phyloP scores from a whole-genome alignment of 2,113 vertebrate genomes.

The Aptenodytes forsteri region DNA sequence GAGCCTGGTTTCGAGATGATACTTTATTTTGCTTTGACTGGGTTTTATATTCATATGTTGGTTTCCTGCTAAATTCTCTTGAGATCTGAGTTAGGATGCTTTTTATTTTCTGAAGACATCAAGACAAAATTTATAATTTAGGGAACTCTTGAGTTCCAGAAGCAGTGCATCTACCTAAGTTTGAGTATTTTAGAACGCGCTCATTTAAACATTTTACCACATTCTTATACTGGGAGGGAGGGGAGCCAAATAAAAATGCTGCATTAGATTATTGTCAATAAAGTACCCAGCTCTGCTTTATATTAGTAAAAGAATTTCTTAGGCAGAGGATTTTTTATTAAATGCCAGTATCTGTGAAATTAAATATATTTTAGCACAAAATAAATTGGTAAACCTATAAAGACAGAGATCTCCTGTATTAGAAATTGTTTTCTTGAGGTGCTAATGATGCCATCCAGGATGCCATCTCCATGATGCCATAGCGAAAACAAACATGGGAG shows the following conservation, averaged over 20 bases:
- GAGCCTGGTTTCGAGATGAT: not conserved
- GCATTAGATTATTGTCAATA: not conserved
- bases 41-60: not conserved
- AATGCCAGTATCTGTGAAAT: not conserved
- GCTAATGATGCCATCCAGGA: not conserved
- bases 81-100: not conserved
- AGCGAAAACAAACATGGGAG: not conserved
- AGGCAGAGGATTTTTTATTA: not conserved
- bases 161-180: not conserved
- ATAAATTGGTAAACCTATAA: not conserved
- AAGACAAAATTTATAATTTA: not conserved
- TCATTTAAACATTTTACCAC: not conserved
- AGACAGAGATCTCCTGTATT: not conserved
- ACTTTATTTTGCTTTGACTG: not conserved
- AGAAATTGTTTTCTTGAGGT: not conserved
- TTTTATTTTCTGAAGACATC: not conserved
- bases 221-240: not conserved
- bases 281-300: not conserved
- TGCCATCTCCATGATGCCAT: not conserved
- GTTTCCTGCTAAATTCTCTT: not conserved
- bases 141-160: not conserved
- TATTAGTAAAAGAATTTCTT: not conserved
- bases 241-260: not conserved
- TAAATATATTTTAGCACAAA: not conserved
- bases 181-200: not conserved